These are phyloP conservation scores for Actinopyga echinites DNA, from an alignment of 53 echinoderm and acorn worm genomes.

Conservation along the genomic window DNA sequence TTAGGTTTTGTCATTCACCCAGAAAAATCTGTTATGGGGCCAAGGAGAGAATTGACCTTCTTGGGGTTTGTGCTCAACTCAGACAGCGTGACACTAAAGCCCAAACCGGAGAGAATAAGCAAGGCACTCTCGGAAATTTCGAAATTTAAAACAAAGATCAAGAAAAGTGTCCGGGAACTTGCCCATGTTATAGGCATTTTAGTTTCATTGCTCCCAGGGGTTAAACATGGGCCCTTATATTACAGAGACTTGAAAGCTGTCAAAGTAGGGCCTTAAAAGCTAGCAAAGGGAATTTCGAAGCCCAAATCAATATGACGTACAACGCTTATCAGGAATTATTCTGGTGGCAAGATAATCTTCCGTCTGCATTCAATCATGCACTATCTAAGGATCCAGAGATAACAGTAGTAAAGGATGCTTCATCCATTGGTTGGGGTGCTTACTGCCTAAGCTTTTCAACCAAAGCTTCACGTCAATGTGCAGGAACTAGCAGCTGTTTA, in stretches of 20 bases:
- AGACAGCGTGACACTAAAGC: not conserved
- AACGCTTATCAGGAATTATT: not conserved
- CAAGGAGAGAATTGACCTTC: slow-evolving; percentile 11
- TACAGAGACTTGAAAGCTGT: slow-evolving; percentile 6
- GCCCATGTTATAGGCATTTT: slow-evolving; percentile 33
- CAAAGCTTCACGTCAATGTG: slow-evolving; percentile 13
- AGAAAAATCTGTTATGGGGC: too few species aligned
- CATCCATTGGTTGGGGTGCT: slow-evolving; percentile 17
- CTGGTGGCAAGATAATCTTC: slow-evolving; percentile 33
- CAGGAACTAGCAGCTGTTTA: slow-evolving; percentile 19
- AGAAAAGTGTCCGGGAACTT: not conserved
- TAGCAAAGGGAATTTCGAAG: not conserved
- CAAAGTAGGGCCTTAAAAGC: not conserved
- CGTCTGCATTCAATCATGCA: not conserved
- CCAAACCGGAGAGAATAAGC: not conserved
- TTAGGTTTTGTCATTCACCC: not conserved
- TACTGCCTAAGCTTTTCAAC: slow-evolving; percentile 10
- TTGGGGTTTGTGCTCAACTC: slow-evolving; percentile 32
- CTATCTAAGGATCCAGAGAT: not conserved
- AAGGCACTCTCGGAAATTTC: not conserved
- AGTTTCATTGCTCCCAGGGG: too few species aligned
- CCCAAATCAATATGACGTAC: not conserved
- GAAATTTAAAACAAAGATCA: not conserved
- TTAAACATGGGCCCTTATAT: not conserved
- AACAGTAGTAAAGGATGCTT: slow-evolving; percentile 15